A percentile compares a stretch with the other conserved stretches of the same genome.
phyloP scores from a whole-genome alignment of 2,888 invertebrate genomes.

The Emmelina monodactyla region DNA sequence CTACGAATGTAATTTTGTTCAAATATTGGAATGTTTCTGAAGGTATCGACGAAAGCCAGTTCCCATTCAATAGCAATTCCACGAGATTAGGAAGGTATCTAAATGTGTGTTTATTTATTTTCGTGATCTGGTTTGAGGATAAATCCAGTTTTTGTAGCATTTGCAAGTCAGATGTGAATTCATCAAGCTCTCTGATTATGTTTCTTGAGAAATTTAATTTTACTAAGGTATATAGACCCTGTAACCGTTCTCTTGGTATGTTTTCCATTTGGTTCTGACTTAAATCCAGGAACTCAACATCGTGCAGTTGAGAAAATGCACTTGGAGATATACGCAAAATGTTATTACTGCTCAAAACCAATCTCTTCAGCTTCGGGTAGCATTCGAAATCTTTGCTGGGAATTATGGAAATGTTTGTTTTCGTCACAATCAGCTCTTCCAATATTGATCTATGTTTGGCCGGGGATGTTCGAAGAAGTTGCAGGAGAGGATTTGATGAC shows the following conservation, averaged over 20 bases:
- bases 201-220: constrained; percentile 86
- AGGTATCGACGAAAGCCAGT: constrained; percentile 81
- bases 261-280: constrained; percentile 84
- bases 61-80: constrained; percentile 81
- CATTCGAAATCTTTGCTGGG: constrained; percentile 87
- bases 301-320: constrained; percentile 80
- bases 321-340: constrained; percentile 84
- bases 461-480: constrained; percentile 75
- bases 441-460: constrained; percentile 77
- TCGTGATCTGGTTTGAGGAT: constrained; percentile 83
- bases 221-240: constrained; percentile 76
- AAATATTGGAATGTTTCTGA: constrained; percentile 79
- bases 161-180: constrained; percentile 80
- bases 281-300: constrained; percentile 80
- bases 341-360: constrained; percentile 76
- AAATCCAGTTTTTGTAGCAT: constrained; percentile 81
- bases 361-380: constrained; percentile 78
- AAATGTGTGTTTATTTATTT: constrained; percentile 79
- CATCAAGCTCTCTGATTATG: constrained; percentile 79
- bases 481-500: constrained; percentile 80
- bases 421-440: constrained; percentile 81
- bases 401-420: constrained; percentile 82
- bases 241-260: constrained; percentile 83
- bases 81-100: constrained; percentile 77
- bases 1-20: constrained; percentile 77